Base-by-base conservation (phyloP, 2,888 invertebrate genomes). In the Drosophila niveifrons region DNA sequence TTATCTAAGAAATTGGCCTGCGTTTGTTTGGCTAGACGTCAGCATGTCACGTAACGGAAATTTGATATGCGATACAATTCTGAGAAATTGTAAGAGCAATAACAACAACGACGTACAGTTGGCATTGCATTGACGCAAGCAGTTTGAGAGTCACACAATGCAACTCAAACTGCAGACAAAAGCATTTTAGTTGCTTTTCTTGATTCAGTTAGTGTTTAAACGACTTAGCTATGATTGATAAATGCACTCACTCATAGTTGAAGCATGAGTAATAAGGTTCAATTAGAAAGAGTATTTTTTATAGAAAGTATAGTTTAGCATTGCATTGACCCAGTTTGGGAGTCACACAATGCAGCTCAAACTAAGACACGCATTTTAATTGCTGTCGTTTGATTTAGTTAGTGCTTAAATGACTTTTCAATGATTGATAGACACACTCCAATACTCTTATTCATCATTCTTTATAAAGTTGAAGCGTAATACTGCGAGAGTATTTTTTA, bases 191-290 rank as follows among this genome's bases (percentile, higher is more conserved):
- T 56, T 62, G 29, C 44, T 44, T 11, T 0, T 17, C 17, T 1
- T n/a, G n/a, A n/a, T n/a, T n/a, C n/a, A n/a, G n/a, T n/a, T n/a
- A n/a, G n/a, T n/a, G n/a, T n/a, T n/a, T 13, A 31, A 7, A 4
- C 17, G 43, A 44, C 44, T 73, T 63, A 52, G 34, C 51, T 53
- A 51, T 15, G 15, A 18, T 58, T 64, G 61, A 68, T 66, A 63
- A 61, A 78, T n/a, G 15, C 18, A 17, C 17, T 7, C 13, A 6
- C 44, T 52, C 66, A 81, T 68, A 53, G 55, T 59, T 41, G 3
- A 28, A 28, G 51, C 67, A 79, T 82, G 82, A 82, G 71, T 86
- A 83, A 82, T 50, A 44, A 7, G 29, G n/a, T 15, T n/a, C n/a
- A n/a, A n/a, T n/a, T n/a, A n/a, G n/a, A n/a, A 13, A 59, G 71